phyloP scores from a whole-genome alignment of 2,113 vertebrate species.

The Mustela nigripes region DNA sequence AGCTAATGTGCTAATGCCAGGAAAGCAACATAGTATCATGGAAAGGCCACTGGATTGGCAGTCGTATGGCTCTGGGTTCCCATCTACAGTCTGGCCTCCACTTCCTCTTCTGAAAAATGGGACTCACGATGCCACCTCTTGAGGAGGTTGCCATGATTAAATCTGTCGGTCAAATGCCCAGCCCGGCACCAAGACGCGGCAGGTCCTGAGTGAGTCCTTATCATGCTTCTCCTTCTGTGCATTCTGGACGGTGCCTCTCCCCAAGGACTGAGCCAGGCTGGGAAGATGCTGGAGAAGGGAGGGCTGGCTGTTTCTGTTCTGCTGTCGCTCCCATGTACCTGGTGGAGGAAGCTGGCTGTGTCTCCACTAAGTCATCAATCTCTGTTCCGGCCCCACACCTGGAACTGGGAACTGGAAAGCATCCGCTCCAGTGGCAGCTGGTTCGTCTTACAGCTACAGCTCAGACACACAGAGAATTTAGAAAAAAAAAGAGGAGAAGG shows the following conservation, averaged over 20 bases:
- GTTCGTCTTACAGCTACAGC: constrained; percentile 48
- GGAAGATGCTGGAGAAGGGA: neutral
- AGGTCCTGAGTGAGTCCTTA: neutral
- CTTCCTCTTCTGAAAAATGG: constrained; percentile 29
- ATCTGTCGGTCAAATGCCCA: neutral
- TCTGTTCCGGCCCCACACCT: constrained; percentile 73
- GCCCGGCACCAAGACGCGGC: neutral
- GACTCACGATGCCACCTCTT: neutral
- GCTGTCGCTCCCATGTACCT: neutral
- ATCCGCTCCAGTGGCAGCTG: constrained; percentile 43
- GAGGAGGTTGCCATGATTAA: neutral
- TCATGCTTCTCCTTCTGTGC: neutral
- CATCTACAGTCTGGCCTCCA: neutral
- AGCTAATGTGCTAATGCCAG: neutral
- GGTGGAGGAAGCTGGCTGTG: constrained; percentile 33
- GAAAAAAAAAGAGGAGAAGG: neutral
- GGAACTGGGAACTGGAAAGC: constrained; percentile 28
- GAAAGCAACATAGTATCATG: neutral
- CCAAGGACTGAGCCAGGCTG: constrained; percentile 31
- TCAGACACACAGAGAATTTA: constrained; percentile 34
- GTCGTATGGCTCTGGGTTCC: neutral
- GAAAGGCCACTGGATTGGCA: neutral
- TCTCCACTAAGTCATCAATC: constrained; percentile 59
- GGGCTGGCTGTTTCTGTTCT: neutral
- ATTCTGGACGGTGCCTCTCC: neutral